Base-by-base conservation (phyloP, 64 coral and sea anemone genomes). In the Actinia equina region DNA sequence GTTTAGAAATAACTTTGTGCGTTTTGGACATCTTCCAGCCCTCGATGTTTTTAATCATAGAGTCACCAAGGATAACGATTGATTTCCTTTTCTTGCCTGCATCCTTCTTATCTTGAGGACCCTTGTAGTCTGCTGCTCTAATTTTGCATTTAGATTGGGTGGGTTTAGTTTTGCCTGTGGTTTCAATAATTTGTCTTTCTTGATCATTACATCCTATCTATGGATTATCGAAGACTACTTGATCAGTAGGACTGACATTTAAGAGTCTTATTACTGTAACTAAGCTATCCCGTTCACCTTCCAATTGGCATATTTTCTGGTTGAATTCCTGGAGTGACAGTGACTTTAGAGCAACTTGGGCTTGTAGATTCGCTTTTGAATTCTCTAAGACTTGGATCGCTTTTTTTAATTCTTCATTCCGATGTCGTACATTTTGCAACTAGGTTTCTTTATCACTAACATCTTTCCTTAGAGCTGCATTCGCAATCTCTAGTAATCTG, bases 21-120 rank as follows among this genome's bases (percentile, higher is more conserved):
- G 13, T 80, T n/a, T 81, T 94, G 70, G 88, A 89, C 60, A 94
- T 41, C 79, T 94, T 91, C 71, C 89, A 71, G 44, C 93, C 88
- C 77, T 91, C 90, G 52, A 94, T 59, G 41, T 86, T 52, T 64
- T 90, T 87, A 9, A 87, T 45, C 83, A 94, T 87, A 63, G 88
- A 89, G 81, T 89, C 92, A 20, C 92, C 88, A 49, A 61, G 57
- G 65, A 88, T 93, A 13, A 89, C 52, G 23, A 88, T 62, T 16
- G 60, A 17, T 63, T 63, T 63, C 60, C 19, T 63, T 63, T 63
- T 63, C 16, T 18, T 63, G 60, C 16, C 16, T 63, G 19, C 16
- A 18, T 63, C 16, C 19, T 63, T 63, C 60, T 63, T 63, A 14
- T 63, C 60, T 63, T 63, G 60, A 20, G 4, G 60, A 20, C 11